These are phyloP conservation scores for Gortyna flavago DNA, from an alignment of 2,888 invertebrate genomes.

Conservation along the genomic window DNA sequence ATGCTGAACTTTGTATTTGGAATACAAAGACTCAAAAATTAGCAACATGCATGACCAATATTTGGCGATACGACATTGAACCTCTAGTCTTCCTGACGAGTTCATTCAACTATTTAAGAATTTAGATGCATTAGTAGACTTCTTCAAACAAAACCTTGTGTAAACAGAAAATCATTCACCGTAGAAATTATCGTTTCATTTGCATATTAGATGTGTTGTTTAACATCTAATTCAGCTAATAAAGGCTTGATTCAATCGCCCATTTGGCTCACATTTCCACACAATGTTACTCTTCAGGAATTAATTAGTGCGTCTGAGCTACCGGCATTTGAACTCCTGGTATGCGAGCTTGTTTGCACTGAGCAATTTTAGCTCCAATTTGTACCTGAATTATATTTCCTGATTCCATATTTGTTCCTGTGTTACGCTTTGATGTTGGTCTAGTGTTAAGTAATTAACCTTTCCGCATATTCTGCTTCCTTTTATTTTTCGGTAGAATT, in stretches of 20 bases:
- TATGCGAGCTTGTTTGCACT: conserved; percentile 68
- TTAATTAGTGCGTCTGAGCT: conserved; percentile 78
- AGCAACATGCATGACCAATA: conserved; percentile 1
- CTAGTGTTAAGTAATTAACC: conserved; percentile 31
- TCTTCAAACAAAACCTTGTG: conserved; percentile 6
- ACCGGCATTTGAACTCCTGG: conserved; percentile 73
- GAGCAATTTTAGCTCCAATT: conserved; percentile 70
- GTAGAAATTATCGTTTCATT: conserved; percentile 49
- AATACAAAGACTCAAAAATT: conserved; percentile 41
- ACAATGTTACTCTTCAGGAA: conserved; percentile 79
- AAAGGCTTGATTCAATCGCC: conserved; percentile 64
- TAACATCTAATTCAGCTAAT: conserved; percentile 68
- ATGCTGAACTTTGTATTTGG: conserved; percentile 41
- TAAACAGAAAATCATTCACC: conserved; percentile 35
- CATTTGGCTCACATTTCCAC: conserved; percentile 62
- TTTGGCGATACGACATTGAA: conserved; percentile 11
- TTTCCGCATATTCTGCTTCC: background rate
- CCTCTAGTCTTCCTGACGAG: conserved; percentile 26
- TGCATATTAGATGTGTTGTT: conserved; percentile 56
- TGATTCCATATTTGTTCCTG: conserved; percentile 61
- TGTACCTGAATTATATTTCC: conserved; percentile 66
- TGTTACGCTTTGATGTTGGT: conserved; percentile 45
- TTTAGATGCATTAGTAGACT: conserved; percentile 17
- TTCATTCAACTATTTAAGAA: conserved; percentile 50
- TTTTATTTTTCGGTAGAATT: background rate